phyloP scores from a whole-genome alignment of 2,888 invertebrate genomes.

The Ophraella communa region DNA sequence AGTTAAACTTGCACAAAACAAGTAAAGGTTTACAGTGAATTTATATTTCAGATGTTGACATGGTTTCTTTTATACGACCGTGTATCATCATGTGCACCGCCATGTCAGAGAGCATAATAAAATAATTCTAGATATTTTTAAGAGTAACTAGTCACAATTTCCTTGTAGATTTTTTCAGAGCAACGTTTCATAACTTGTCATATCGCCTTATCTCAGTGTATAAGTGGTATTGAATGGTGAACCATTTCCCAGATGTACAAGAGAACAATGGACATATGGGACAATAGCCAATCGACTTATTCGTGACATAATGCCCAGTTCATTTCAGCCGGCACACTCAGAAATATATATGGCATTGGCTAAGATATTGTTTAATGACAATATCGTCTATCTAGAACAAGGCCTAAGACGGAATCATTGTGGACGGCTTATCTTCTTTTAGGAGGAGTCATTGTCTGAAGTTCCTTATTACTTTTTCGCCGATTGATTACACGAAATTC shows the following conservation, averaged over 20 bases:
- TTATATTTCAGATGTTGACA: no score
- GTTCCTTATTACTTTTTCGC: constrained; percentile 51
- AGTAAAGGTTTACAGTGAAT: no score
- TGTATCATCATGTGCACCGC: background rate
- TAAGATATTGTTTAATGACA: constrained; percentile 61
- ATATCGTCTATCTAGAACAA: constrained; percentile 58
- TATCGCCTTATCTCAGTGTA: constrained; percentile 22
- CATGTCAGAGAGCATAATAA: background rate
- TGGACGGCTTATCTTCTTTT: constrained; percentile 41
- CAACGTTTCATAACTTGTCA: constrained; percentile 10
- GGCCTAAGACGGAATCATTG: constrained; percentile 51
- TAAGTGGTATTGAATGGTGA: constrained; percentile 17
- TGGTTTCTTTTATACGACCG: no score
- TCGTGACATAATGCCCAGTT: constrained; percentile 58
- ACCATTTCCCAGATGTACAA: constrained; percentile 54
- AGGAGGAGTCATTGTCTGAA: constrained; percentile 40
- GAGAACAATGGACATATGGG: constrained; percentile 55
- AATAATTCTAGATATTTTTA: background rate
- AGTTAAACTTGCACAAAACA: no score
- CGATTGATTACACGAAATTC: constrained; percentile 53
- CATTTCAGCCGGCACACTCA: constrained; percentile 47
- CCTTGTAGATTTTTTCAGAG: background rate
- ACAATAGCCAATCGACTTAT: constrained; percentile 60
- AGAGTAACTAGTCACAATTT: background rate
- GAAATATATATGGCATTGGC: constrained; percentile 58